Percentiles rank a stretch among this genome's conserved stretches.
These are phyloP conservation scores for Cryptotermes secundus DNA, from an alignment of 1,140 invertebrate species.

Conservation along the genomic window DNA sequence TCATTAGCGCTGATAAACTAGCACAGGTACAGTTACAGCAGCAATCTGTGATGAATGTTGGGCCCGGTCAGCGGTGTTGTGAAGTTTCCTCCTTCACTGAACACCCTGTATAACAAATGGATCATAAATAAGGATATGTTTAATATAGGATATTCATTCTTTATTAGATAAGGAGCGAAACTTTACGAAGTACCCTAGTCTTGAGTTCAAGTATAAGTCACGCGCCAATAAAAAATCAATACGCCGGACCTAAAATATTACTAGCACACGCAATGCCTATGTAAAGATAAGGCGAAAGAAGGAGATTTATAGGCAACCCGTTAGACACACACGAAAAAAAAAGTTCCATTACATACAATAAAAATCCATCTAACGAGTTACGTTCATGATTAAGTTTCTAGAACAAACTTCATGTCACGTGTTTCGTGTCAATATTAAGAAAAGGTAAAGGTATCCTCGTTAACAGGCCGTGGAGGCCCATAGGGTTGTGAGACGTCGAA, in stretches of 20 bases:
- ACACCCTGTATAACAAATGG: background rate
- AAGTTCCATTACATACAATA: background rate
- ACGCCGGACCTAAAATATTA: background rate
- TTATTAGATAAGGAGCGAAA: background rate
- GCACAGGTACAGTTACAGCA: too few relatives aligned
- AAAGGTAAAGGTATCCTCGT: too few relatives aligned
- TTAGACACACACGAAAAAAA: background rate
- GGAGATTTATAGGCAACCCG: background rate
- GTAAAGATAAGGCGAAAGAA: background rate
- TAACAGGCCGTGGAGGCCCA: too few relatives aligned
- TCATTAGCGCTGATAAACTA: too few relatives aligned
- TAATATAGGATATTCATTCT: too few relatives aligned
- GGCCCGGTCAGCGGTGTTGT: too few relatives aligned
- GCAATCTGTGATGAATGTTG: too few relatives aligned
- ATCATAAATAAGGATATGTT: background rate
- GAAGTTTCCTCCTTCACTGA: too few relatives aligned
- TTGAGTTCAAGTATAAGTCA: background rate
- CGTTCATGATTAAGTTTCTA: background rate
- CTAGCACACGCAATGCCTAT: background rate
- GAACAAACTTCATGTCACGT: too few relatives aligned
- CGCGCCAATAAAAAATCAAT: background rate
- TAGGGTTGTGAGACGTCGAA: too few relatives aligned
- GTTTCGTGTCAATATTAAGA: too few relatives aligned
- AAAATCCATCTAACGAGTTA: background rate
- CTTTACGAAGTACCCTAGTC: background rate